A percentile compares a stretch with the other conserved stretches of the same genome.
These are phyloP conservation scores for Characodon lateralis DNA, from an alignment of 2,797 vertebrate species.

Conservation along the genomic window DNA sequence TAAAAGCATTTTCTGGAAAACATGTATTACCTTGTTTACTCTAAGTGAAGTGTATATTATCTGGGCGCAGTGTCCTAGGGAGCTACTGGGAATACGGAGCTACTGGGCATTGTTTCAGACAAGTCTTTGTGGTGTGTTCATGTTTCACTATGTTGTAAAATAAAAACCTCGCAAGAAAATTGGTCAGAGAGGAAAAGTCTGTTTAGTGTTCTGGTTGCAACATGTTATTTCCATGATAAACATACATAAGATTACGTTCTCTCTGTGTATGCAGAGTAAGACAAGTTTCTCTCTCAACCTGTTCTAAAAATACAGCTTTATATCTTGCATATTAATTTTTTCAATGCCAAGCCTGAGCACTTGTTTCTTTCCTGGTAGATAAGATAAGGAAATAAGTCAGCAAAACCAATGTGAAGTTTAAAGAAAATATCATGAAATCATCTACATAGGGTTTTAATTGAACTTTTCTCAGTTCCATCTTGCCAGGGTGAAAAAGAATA, in stretches of 20 bases:
- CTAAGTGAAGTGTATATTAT: neutral
- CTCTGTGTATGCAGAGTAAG: neutral
- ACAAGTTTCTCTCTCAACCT: neutral
- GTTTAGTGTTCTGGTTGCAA: neutral
- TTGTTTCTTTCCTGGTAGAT: conserved; percentile 29
- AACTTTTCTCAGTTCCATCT: neutral
- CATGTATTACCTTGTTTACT: neutral
- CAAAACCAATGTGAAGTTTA: conserved; percentile 23
- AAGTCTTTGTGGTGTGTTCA: neutral
- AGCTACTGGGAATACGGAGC: neutral
- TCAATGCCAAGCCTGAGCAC: neutral
- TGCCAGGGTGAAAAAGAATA: neutral
- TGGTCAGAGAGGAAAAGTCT: neutral
- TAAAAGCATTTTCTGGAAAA: neutral
- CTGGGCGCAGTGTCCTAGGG: neutral
- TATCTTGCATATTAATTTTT: conserved; percentile 28
- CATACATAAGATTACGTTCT: neutral
- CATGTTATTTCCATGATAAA: neutral
- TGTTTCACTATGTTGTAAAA: neutral
- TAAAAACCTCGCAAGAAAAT: neutral
- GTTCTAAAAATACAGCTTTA: conserved; percentile 23
- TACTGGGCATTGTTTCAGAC: neutral
- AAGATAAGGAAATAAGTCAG: conserved; percentile 53
- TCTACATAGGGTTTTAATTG: neutral
- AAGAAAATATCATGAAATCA: conserved; percentile 3